Evolutionary conservation across 2,797 vertebrate genomes (phyloP).

Genomic region (Melopsittacus undulatus): DNA sequence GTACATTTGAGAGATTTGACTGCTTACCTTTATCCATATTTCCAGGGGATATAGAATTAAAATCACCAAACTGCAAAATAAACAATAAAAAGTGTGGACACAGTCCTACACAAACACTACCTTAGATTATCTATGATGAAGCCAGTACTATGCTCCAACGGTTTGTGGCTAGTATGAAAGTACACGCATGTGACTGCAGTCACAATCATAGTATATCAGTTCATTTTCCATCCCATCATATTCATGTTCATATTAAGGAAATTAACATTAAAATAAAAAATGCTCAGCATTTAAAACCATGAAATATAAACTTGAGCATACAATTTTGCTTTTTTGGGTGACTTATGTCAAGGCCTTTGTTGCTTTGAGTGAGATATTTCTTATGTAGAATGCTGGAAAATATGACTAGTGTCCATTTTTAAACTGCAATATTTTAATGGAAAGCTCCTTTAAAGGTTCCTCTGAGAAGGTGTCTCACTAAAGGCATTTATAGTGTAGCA

Average conservation of each 20-base stretch:
- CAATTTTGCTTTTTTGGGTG: not conserved
- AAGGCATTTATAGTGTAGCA: not conserved
- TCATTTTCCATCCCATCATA: slow-evolving; percentile 4
- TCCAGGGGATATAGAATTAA: slow-evolving; percentile 79
- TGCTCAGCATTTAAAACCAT: not conserved
- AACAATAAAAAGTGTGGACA: slow-evolving; percentile 41
- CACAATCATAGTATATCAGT: not conserved
- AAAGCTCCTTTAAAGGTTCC: not conserved
- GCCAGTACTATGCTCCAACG: not conserved
- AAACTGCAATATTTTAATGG: not conserved
- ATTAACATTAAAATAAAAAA: not conserved
- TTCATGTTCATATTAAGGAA: not conserved
- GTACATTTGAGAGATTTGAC: not conserved
- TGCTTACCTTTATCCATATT: slow-evolving; percentile 83
- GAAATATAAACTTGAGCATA: not conserved
- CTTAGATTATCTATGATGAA: slow-evolving; percentile 1
- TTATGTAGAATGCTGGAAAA: not conserved
- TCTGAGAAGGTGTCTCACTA: not conserved
- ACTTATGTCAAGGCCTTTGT: not conserved
- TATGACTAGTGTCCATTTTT: not conserved
- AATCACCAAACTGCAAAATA: slow-evolving; percentile 79
- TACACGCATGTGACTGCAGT: not conserved
- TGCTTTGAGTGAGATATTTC: not conserved
- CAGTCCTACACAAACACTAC: not conserved
- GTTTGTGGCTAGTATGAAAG: not conserved